phyloP scores from a whole-genome alignment of 2,888 invertebrate species.

The Morpho deidamia region DNA sequence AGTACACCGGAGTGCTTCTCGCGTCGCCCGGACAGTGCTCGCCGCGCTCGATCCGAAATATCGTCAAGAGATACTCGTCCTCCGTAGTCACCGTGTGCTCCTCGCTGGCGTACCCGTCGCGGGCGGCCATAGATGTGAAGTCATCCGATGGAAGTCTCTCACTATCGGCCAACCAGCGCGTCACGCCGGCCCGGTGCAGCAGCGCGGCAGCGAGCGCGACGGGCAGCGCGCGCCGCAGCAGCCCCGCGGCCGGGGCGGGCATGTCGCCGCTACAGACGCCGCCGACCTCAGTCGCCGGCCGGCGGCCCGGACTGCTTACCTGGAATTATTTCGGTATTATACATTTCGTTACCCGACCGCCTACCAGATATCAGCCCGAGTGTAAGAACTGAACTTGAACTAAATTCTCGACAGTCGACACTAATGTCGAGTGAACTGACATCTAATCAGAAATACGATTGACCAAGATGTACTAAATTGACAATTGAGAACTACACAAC shows the following conservation, averaged over 20 bases:
- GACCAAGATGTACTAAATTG: too few relatives aligned
- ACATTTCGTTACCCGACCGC: too few relatives aligned
- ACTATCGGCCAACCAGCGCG: constrained; percentile 2
- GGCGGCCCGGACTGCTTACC: too few relatives aligned
- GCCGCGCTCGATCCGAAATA: constrained; percentile 30
- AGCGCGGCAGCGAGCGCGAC: not conserved
- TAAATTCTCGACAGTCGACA: too few relatives aligned
- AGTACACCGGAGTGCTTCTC: constrained; percentile 37
- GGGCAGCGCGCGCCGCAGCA: not conserved
- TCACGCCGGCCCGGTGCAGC: not conserved
- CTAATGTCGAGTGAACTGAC: too few relatives aligned
- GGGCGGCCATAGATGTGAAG: constrained; percentile 7
- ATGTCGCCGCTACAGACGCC: too few relatives aligned
- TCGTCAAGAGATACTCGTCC: constrained; percentile 31
- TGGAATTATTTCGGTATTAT: too few relatives aligned
- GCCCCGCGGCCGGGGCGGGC: not conserved
- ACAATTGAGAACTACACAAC: too few relatives aligned
- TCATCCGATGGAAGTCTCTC: not conserved
- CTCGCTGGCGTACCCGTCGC: constrained; percentile 17
- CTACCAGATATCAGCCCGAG: too few relatives aligned
- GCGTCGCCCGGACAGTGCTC: constrained; percentile 19
- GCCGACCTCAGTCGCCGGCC: too few relatives aligned
- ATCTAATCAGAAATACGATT: too few relatives aligned
- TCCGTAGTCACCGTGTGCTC: constrained; percentile 25
- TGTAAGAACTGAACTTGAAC: too few relatives aligned